Percentiles rank a stretch among this genome's conserved stretches.
Evolutionary conservation across 2,797 vertebrate species (phyloP).

Genomic region (Liparis tanakae): DNA sequence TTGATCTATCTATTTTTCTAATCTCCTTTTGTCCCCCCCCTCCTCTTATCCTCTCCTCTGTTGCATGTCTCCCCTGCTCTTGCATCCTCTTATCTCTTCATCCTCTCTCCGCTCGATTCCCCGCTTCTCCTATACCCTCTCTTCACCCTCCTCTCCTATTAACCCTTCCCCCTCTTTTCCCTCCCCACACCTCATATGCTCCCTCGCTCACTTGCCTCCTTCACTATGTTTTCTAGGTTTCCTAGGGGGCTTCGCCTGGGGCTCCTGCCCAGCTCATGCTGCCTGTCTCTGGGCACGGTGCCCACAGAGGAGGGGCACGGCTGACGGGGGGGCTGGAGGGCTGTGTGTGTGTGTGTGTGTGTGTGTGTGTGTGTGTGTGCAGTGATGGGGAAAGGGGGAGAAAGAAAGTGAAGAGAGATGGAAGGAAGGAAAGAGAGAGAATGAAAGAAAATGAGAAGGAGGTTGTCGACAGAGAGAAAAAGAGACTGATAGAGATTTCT

Average conservation of each 20-base stretch:
- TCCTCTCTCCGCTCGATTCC: constrained; percentile 52
- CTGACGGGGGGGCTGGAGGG: constrained; percentile 54
- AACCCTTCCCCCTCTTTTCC: constrained; percentile 16
- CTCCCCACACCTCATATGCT: constrained; percentile 5
- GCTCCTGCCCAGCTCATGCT: constrained; percentile 60
- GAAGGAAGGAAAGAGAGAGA: constrained; percentile 16
- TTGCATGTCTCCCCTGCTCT: constrained; percentile 61
- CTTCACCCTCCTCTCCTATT: constrained; percentile 26
- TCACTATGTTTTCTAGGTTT: constrained; percentile 36
- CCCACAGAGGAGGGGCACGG: constrained; percentile 63
- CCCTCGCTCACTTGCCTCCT: constrained; percentile 15
- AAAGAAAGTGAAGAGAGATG: constrained; percentile 30
- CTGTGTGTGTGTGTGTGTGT: constrained; percentile 42
- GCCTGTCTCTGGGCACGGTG: constrained; percentile 66
- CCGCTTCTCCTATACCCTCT: constrained; percentile 32
- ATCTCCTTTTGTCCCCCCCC: constrained; percentile 65
- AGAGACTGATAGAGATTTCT: constrained; percentile 55
- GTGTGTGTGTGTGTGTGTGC: constrained; percentile 36
- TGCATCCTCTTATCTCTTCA: constrained; percentile 70
- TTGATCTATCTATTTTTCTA: constrained; percentile 71
- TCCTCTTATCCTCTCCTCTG: constrained; percentile 59
- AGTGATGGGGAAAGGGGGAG: constrained; percentile 39
- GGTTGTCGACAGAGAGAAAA: constrained; percentile 40
- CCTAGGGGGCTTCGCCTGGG: constrained; percentile 54
- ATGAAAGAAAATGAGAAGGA: constrained; percentile 38